A percentile compares a stretch with the other conserved stretches of the same genome.
Conservation (phyloP, 1,140 invertebrate species). For the Bombus polaris region DNA sequence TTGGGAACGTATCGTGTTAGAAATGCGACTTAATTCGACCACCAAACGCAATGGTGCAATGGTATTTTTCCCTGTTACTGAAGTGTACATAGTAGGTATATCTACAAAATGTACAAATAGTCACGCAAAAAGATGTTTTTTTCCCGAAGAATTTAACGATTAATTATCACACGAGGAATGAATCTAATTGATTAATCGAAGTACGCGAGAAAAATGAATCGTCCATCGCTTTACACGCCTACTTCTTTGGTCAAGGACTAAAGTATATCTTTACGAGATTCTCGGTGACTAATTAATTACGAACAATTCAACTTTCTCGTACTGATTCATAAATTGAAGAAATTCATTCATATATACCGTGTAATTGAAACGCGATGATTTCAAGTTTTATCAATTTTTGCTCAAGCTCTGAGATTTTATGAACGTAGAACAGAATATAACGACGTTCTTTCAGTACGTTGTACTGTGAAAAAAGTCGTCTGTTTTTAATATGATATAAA, state of each 20-base stretch:
- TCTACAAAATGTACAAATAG: conserved; percentile 46
- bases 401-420: not conserved
- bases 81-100: not conserved
- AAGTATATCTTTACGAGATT: not conserved
- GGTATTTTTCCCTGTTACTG: not conserved
- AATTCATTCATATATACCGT: not conserved
- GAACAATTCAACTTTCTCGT: not conserved
- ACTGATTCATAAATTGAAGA: not conserved
- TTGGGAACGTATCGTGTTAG: not conserved
- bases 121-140: not conserved
- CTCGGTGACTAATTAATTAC: not conserved
- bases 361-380: not conserved
- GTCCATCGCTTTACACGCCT: not conserved
- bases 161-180: not conserved
- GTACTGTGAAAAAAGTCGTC: not conserved
- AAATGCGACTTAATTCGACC: conserved; percentile 7
- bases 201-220: not conserved
- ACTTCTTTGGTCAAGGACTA: conserved; percentile 28
- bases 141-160: not conserved
- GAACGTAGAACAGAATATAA: not conserved
- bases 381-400: not conserved
- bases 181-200: not conserved
- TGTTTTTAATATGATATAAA: not conserved
- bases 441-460: not conserved
- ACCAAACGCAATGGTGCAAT: not conserved